Evolutionary conservation across 2,113 vertebrate genomes (phyloP).

Genomic region (Pica pica): DNA sequence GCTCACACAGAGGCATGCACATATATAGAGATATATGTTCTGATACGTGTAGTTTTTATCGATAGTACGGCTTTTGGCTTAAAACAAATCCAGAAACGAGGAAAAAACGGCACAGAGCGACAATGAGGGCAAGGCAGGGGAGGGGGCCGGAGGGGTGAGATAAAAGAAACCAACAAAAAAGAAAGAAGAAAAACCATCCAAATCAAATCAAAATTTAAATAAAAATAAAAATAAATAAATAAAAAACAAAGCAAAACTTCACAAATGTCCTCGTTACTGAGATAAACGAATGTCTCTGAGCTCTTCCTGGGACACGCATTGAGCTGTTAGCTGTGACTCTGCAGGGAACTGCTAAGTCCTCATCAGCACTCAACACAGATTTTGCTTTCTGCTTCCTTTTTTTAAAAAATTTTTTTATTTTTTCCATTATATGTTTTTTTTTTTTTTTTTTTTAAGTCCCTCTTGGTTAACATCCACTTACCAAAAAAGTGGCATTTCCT

Average conservation of each 20-base stretch:
- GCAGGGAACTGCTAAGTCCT: constrained; percentile 94
- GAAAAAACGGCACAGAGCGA: constrained; percentile 35
- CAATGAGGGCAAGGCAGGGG: constrained; percentile 60
- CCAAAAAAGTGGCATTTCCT: constrained; percentile 99
- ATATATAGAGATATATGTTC: constrained; percentile 22
- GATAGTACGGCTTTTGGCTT: background rate
- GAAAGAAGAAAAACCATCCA: constrained; percentile 65
- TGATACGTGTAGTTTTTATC: background rate
- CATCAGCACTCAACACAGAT: constrained; percentile 91
- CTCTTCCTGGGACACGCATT: constrained; percentile 85
- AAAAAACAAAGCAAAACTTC: constrained; percentile 78
- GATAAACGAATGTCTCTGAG: constrained; percentile 89
- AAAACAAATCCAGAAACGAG: constrained; percentile 36
- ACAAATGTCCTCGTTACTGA: constrained; percentile 97
- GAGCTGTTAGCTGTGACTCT: constrained; percentile 82
- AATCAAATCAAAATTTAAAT: background rate
- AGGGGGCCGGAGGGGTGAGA: background rate
- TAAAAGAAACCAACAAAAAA: constrained; percentile 54
- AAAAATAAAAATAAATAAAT: background rate
- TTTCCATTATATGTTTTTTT: constrained; percentile 75
- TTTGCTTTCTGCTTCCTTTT: constrained; percentile 84
- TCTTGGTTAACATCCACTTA: constrained; percentile 99
- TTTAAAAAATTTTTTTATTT: constrained; percentile 55
- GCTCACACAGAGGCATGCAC: constrained; percentile 45
- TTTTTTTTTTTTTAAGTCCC: constrained; percentile 90